Evolutionary conservation across 2,888 invertebrate species (phyloP).

Genomic region (Meandrusa payeni): DNA sequence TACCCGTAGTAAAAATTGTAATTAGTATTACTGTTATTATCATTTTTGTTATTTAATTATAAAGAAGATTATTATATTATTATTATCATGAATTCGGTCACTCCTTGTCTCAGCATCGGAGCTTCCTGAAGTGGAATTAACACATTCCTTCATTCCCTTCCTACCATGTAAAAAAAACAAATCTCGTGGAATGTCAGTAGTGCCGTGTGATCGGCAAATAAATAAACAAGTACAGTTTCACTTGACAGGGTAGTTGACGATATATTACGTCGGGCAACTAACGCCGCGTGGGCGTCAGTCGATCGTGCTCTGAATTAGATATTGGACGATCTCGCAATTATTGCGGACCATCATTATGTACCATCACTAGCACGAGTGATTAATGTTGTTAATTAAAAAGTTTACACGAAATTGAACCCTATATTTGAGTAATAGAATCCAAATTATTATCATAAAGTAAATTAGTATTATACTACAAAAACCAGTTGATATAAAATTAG

Average conservation of each 20-base stretch:
- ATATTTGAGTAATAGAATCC: conserved; percentile 7
- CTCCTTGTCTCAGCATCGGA: too few relatives aligned
- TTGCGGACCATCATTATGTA: conserved; percentile 22
- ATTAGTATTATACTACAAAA: not conserved
- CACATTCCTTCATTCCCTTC: too few relatives aligned
- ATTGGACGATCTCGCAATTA: conserved; percentile 23
- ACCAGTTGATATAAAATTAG: conserved; percentile 8
- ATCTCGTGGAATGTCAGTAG: not conserved
- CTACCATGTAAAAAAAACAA: too few relatives aligned
- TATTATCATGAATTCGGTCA: too few relatives aligned
- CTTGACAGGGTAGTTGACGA: conserved; percentile 9
- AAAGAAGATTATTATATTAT: too few relatives aligned
- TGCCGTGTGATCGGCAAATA: conserved; percentile 2
- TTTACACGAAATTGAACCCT: conserved; percentile 11
- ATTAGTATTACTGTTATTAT: too few relatives aligned
- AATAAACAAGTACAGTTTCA: conserved; percentile 13
- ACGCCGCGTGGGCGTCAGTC: conserved; percentile 17
- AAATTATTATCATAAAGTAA: conserved; percentile 1
- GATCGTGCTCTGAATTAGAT: conserved; percentile 24
- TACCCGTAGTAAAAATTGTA: too few relatives aligned
- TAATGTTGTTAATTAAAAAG: conserved; percentile 21
- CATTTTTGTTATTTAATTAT: too few relatives aligned
- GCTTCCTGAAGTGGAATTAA: too few relatives aligned
- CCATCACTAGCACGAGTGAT: conserved; percentile 21
- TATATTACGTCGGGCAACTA: conserved; percentile 7